A percentile compares a stretch with the other conserved stretches of the same genome.
Conservation (phyloP, 2,888 invertebrate genomes). For the Blastobasis adustella region DNA sequence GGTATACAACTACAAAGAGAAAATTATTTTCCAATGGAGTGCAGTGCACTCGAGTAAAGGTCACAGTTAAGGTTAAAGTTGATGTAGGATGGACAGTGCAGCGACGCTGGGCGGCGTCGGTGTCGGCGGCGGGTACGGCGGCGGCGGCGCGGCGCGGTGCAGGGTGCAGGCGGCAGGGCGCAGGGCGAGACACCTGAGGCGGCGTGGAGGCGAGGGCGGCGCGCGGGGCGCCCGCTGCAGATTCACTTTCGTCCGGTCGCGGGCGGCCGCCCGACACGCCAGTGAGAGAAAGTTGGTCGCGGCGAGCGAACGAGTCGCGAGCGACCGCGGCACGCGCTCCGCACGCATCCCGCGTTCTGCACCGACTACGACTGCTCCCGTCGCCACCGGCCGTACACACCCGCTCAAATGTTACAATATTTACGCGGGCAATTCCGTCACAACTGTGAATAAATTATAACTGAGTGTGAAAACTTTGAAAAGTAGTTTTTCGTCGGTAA, state of each 20-base stretch:
- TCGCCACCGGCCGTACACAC: conserved; percentile 46
- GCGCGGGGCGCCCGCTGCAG: conserved; percentile 39
- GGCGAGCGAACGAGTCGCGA: conserved; percentile 71
- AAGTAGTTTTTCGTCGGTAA: conserved; percentile 17
- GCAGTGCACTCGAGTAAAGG: conserved; percentile 65
- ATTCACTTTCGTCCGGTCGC: conserved; percentile 74
- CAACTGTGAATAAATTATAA: conserved; percentile 24
- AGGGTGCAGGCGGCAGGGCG: conserved; percentile 29
- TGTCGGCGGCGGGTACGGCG: conserved; percentile 35
- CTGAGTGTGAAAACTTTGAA: conserved; percentile 28
- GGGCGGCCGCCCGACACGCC: conserved; percentile 64
- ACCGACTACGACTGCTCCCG: no score
- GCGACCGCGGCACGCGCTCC: conserved; percentile 42
- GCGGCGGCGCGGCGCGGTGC: conserved; percentile 35
- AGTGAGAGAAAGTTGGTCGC: conserved; percentile 75
- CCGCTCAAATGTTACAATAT: conserved; percentile 37
- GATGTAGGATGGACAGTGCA: conserved; percentile 47
- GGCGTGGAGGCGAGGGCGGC: conserved; percentile 32
- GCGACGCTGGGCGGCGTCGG: conserved; percentile 38
- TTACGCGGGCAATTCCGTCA: conserved; percentile 37
- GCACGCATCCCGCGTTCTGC: conserved; percentile 18
- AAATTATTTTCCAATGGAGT: conserved; percentile 21
- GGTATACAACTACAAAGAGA: no score
- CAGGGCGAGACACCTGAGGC: conserved; percentile 29
- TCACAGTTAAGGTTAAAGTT: conserved; percentile 72